phyloP scores from a whole-genome alignment of 2,797 vertebrate genomes.

The Gallirallus australis region DNA sequence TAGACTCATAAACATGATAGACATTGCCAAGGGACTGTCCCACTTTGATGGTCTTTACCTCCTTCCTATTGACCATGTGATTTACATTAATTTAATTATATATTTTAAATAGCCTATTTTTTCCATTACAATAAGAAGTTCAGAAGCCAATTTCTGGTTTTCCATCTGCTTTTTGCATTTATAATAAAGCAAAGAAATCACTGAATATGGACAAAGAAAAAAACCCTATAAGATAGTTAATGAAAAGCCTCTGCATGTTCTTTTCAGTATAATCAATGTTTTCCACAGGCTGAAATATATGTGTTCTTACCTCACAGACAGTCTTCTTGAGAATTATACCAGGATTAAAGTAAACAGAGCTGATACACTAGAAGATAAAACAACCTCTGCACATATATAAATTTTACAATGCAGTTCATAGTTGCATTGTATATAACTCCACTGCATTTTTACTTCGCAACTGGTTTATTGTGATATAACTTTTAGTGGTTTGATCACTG shows the following conservation, averaged over 20 bases:
- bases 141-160: not conserved
- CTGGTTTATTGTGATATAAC: not conserved
- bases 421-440: not conserved
- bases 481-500: not conserved
- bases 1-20: not conserved
- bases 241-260: not conserved
- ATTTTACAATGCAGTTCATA: not conserved
- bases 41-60: not conserved
- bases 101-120: constrained; percentile 3
- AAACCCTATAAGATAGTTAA: not conserved
- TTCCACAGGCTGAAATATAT: not conserved
- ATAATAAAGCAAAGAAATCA: not conserved
- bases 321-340: not conserved
- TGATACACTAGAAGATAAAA: not conserved
- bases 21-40: not conserved
- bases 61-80: not conserved
- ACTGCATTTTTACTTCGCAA: not conserved
- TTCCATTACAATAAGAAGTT: not conserved
- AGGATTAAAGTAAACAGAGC: not conserved
- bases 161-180: not conserved
- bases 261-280: not conserved
- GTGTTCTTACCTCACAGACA: not conserved
- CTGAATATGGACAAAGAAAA: not conserved
- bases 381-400: not conserved
- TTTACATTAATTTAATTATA: not conserved